Evolutionary conservation across 1,140 invertebrate genomes (phyloP), one percentile per base, ranked within the genome.

Genomic region (Eubasilissa regina): DNA sequence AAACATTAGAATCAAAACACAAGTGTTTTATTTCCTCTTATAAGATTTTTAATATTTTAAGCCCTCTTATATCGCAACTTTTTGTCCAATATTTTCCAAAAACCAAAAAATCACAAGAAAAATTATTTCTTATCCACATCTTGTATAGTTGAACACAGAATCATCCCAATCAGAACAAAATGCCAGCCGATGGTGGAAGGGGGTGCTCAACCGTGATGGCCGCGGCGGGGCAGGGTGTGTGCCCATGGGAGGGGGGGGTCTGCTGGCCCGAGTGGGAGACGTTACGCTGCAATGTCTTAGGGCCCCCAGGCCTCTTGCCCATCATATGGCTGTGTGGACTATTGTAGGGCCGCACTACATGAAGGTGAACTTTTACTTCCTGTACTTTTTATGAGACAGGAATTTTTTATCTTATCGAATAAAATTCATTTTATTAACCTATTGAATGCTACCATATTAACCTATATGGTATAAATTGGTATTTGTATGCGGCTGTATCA

Each of bases 301-400:
- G 79, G 96, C 96, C 82, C 95, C 96, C 0, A 87, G 97, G 8
- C 97, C 97, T 0, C 87, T 98, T 25, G 92, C 97, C 60, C 97
- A 98, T 84, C 93, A 97, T 17, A 96, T 98, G 92, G 94, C 94
- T 81, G 91, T 95, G 12, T 98, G 97, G 97, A 95, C 94, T 75
- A 94, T 97, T 3, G 93, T 96, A 6, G 95, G 96, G 4, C 95
- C 96, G 0, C 96, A 97, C 88, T 94, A 97, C 78, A 97, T 97
- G 93, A 96, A 98, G 91, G 94, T 94, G 84, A 79, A 35, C 25
- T 35, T 35, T 35, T 35, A 6, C 1, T 35, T 35, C n/a, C 25
- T 35, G 6, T 35, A 3, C 25, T 35, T 35, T 35, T 35, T 35
- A 3, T 35, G 6, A 35, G 25, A 35, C 1, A 35, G 25, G 1